Evolutionary conservation across 2,888 invertebrate genomes (phyloP), one percentile per base, ranked within the genome.

Genomic region (Drosophila tanythrix): DNA sequence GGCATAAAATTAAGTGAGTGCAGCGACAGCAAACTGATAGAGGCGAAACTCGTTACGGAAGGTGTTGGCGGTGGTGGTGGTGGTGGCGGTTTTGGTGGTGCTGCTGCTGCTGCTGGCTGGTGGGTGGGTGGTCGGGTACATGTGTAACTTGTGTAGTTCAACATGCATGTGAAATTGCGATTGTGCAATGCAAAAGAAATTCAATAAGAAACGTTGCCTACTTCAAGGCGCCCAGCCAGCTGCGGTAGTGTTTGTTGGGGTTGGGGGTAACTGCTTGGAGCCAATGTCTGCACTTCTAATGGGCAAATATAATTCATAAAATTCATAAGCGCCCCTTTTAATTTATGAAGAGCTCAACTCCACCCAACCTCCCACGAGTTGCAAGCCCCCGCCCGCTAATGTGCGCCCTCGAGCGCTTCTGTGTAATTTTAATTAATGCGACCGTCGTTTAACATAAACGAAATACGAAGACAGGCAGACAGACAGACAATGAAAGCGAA

Each of bases 1-100:
- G 87, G 85, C 85, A 90, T 90, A 80, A 87, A 89, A 89, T 90
- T 90, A 86, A 90, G 89, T 90, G 88, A 89, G 90, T 86, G 76
- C 56, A 72, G 53, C 48, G 69, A 13, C 36, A 50, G 18, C n/a
- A 5, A n/a, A 36, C 36, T 36, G 25, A 57, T 29, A 40, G 29
- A 48, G 25, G n/a, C 10, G 40, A 40, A n/a, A n/a, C 10, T 40
- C 13, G 57, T 36, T 43, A 33, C 51, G 1, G 38, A 1, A 31
- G 27, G 13, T 18, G 40, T 3, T 8, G 46, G 0, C 8, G 15
- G 1, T 8, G 13, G 13, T 15, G 48, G 21, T 7, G 3, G 35
- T 25, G 31, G 1, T 29, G 8, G 27, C n/a, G n/a, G n/a, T n/a
- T n/a, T n/a, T 4, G 21, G 3, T 27, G 4, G 1, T 21, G 21